Evolutionary conservation across 92 coral and sea anemone genomes (phyloP).

Genomic region (Palythoa grandiflora): DNA sequence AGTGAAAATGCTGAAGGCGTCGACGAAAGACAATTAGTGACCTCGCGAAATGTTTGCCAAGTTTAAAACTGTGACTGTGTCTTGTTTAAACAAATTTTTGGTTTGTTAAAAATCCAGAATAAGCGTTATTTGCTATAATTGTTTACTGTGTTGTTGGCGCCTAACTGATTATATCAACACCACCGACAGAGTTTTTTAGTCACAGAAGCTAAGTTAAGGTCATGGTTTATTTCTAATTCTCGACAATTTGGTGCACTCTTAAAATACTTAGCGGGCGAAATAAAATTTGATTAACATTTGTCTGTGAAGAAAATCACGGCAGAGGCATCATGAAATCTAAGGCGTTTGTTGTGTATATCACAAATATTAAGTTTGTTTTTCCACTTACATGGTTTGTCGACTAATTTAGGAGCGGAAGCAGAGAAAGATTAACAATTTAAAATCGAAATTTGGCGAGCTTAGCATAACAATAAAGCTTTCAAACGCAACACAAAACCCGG

Average conservation of each 20-base stretch:
- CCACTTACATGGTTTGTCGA: slow-evolving; percentile 29
- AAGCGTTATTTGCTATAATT: not conserved
- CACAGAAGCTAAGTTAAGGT: not conserved
- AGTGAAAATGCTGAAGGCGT: not conserved
- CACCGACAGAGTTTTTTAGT: not conserved
- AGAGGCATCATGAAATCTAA: not conserved
- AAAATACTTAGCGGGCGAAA: not conserved
- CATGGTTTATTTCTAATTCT: too few species aligned
- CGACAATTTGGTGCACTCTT: not conserved
- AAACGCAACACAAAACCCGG: not conserved
- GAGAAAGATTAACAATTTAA: slow-evolving; percentile 14
- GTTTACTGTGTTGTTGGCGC: not conserved
- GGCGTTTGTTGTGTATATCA: not conserved
- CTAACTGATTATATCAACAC: not conserved
- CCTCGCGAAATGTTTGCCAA: slow-evolving; percentile 37
- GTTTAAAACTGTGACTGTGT: slow-evolving; percentile 36
- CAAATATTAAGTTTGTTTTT: slow-evolving; percentile 1
- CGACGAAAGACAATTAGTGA: not conserved
- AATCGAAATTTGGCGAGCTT: slow-evolving; percentile 7
- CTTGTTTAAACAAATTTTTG: not conserved
- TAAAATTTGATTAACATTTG: not conserved
- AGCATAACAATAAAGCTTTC: slow-evolving; percentile 18
- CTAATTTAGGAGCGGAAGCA: slow-evolving; percentile 14
- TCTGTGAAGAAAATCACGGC: not conserved
- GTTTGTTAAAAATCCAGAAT: not conserved